phyloP scores from a whole-genome alignment of 1,140 invertebrate genomes.

The Latrodectus geometricus region DNA sequence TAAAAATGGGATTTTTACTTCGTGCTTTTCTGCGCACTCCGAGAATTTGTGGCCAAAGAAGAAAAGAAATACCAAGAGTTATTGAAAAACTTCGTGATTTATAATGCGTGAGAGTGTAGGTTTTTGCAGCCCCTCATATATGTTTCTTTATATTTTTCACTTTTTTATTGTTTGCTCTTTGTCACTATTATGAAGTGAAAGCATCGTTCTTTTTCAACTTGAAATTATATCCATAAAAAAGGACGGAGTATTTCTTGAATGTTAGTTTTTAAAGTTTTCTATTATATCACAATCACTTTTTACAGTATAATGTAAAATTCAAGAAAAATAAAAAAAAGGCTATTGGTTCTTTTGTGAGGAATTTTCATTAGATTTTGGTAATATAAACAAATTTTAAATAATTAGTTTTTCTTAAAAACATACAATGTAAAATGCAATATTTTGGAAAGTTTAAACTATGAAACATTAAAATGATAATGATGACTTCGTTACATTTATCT shows the following conservation, averaged over 20 bases:
- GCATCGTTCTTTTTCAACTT: background rate
- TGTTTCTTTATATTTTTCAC: background rate
- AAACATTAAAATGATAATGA: no score
- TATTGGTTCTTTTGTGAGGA: no score
- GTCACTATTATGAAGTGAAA: background rate
- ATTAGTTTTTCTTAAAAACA: no score
- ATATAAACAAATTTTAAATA: no score
- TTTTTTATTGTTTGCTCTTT: background rate
- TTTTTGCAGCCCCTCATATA: background rate
- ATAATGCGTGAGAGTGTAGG: conserved; percentile 16
- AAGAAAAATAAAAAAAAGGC: no score
- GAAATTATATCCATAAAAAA: background rate
- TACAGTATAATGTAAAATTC: no score
- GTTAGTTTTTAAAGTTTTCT: background rate
- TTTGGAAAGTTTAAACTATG: no score
- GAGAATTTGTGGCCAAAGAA: background rate
- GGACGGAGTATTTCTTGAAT: background rate
- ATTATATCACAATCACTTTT: background rate
- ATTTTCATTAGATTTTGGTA: no score
- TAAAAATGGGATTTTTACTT: conserved; percentile 3
- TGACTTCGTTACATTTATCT: no score
- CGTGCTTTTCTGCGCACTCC: conserved; percentile 1
- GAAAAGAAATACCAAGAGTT: conserved; percentile 38
- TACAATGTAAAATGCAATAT: no score
- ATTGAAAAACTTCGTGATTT: conserved; percentile 58